Evolutionary conservation across 2,113 vertebrate species (phyloP), one percentile per base, ranked within the genome.

Genomic region (Stomatorhinus ivindoensis): DNA sequence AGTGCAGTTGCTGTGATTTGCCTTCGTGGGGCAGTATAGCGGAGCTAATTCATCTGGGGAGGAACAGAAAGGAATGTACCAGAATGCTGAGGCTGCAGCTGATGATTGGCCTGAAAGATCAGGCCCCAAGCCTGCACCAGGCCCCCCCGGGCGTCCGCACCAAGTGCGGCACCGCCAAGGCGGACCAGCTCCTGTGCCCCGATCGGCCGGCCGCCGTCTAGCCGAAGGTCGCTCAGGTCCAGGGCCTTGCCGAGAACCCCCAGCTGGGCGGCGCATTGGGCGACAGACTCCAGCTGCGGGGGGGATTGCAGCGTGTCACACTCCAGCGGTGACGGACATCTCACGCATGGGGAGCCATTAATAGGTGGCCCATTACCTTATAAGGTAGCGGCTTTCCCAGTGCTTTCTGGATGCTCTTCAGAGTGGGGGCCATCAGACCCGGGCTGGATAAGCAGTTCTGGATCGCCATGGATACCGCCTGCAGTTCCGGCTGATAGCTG

Each of bases 361-460:
- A 11, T 2, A 90, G 11, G 24, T 65, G 1, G 27, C n/a, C 87
- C 27, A 87, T 11, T 93, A 99, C 98, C 98, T 99, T 99, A 93
- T 97, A 99, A 9, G 98, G 98, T 91, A 99, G 95, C 0, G 97
- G 96, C 93, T 96, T 98, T 89, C 98, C 97, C 46, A 98, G 92
- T 42, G 94, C 95, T 88, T 98, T 99, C 93, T 99, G 98, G 51
- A 99, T 91, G 90, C 95, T 95, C 92, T 98, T 99, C 89, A 98
- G 90, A 86, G 94, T 96, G 2, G 93, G 89, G 82, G 96, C 95
- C 88, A 93, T 88, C 82, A 94, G 94, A 86, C 93, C 90, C 0
- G 96, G 95, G 87, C 91, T 96, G 76, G 95, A 96, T 82, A 99
- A 93, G 50, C 97, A 96, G 39, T 91, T 97, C 93, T 98, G 97